phyloP scores from a whole-genome alignment of 2,888 invertebrate genomes.

The Eulithis prunata region DNA sequence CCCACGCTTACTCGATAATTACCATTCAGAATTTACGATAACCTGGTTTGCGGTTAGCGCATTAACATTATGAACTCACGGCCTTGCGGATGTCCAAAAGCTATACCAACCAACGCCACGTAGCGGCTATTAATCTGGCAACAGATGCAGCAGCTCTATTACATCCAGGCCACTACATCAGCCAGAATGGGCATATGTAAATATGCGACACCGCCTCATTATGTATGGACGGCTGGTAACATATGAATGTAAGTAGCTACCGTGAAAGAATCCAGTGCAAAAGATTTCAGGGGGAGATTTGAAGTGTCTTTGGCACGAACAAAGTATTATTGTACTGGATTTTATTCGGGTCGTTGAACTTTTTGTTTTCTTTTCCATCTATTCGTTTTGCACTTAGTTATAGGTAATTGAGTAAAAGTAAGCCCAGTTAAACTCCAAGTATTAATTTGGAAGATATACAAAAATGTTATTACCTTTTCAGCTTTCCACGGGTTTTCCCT shows the following conservation, averaged over 20 bases:
- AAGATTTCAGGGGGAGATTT: conserved; percentile 34
- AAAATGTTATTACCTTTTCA: neutral
- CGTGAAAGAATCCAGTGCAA: conserved; percentile 39
- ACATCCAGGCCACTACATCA: conserved; percentile 43
- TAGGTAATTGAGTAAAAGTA: no score
- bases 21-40: conserved; percentile 3
- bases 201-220: conserved; percentile 47
- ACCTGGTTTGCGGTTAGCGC: conserved; percentile 31
- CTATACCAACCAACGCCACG: conserved; percentile 51
- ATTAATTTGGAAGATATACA: no score
- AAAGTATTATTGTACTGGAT: conserved; percentile 12
- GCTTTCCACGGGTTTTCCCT: neutral
- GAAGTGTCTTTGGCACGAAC: conserved; percentile 26
- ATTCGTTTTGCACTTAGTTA: neutral
- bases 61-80: conserved; percentile 37
- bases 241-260: conserved; percentile 41
- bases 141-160: conserved; percentile 62
- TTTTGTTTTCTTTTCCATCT: neutral
- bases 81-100: conserved; percentile 44
- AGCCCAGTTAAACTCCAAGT: no score
- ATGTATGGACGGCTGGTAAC: conserved; percentile 46
- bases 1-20: conserved; percentile 1
- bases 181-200: conserved; percentile 41
- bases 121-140: conserved; percentile 60
- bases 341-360: neutral